Evolutionary conservation across 2,888 invertebrate species (phyloP).

Genomic region (Heliconius charithonia): DNA sequence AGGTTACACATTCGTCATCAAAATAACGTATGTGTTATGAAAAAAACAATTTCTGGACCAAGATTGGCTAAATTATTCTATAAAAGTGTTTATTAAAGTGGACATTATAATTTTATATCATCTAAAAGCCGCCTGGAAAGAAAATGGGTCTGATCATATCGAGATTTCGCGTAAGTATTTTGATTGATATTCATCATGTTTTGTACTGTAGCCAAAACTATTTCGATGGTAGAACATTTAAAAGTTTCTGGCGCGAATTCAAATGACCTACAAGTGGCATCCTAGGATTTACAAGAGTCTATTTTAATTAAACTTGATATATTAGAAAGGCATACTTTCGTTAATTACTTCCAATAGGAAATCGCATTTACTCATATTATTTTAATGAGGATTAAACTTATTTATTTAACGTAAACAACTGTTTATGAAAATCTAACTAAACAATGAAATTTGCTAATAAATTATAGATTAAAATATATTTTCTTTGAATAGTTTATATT

Average conservation of each 20-base stretch:
- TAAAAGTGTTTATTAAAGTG: constrained; percentile 52
- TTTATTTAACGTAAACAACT: background rate
- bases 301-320: constrained; percentile 48
- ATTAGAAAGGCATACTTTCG: constrained; percentile 13
- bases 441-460: background rate
- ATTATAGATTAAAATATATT: background rate
- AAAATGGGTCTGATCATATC: constrained; percentile 87
- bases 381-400: background rate
- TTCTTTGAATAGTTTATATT: background rate
- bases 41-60: constrained; percentile 73
- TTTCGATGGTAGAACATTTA: constrained; percentile 63
- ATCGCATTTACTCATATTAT: background rate
- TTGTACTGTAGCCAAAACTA: constrained; percentile 75
- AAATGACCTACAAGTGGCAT: constrained; percentile 54
- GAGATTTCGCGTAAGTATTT: constrained; percentile 86
- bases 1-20: constrained; percentile 77
- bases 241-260: constrained; percentile 74
- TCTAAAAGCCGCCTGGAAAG: constrained; percentile 43
- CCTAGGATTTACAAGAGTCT: constrained; percentile 56
- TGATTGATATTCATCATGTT: constrained; percentile 51
- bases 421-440: background rate
- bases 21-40: constrained; percentile 61
- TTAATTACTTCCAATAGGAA: background rate
- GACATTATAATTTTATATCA: constrained; percentile 21
- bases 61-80: constrained; percentile 59